A percentile compares a stretch with the other conserved stretches of the same genome.
Conservation (phyloP, 2,888 invertebrate genomes). For the Aporophyla nigra region DNA sequence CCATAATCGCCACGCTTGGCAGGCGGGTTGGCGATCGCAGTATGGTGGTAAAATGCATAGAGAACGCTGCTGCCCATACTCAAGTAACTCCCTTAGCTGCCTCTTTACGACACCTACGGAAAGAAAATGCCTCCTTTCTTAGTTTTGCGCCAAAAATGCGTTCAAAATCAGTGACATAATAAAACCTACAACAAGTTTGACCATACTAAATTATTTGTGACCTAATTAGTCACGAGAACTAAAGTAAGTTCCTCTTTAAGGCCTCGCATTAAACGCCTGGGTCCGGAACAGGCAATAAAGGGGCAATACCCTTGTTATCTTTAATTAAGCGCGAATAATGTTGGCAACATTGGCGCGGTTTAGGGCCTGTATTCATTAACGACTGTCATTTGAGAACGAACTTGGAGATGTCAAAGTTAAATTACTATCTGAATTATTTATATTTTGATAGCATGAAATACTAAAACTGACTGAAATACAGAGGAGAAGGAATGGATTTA, state of each 20-base stretch:
- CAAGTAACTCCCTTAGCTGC: no score
- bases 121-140: neutral
- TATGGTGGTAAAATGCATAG: no score
- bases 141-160: neutral
- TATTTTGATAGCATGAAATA: neutral
- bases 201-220: neutral
- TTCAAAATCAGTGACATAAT: neutral
- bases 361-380: constrained; percentile 14
- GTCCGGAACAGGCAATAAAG: constrained; percentile 24
- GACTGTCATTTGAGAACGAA: neutral
- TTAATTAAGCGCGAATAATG: constrained; percentile 43
- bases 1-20: no score
- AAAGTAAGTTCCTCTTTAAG: neutral
- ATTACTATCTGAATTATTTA: constrained; percentile 23
- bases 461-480: neutral
- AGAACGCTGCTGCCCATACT: no score
- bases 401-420: neutral
- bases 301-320: constrained; percentile 16
- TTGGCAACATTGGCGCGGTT: constrained; percentile 17
- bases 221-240: constrained; percentile 13
- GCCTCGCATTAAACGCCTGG: constrained; percentile 24
- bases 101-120: no score
- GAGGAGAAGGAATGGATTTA: no score
- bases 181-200: neutral
- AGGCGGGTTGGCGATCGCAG: no score